Conservation (phyloP, 1,140 invertebrate genomes). For the Diploscapter pachys region DNA sequence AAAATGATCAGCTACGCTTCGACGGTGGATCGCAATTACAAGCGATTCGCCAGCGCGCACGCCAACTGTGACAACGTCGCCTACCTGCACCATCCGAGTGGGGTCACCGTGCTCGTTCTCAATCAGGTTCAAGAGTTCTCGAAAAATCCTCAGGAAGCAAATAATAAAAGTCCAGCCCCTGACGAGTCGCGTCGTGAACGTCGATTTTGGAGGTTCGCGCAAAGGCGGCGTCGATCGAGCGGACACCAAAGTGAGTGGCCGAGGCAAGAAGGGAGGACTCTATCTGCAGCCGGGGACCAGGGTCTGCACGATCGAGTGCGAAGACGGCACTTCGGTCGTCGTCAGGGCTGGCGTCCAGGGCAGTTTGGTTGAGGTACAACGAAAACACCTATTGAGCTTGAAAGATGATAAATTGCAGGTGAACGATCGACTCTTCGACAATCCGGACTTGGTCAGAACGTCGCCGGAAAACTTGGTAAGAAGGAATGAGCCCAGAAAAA, state of each 20-base stretch:
- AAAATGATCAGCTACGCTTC: constrained; percentile 12
- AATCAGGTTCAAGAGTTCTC: neutral
- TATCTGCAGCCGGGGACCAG: constrained; percentile 34
- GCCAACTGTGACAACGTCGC: constrained; percentile 20
- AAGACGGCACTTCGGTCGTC: constrained; percentile 26
- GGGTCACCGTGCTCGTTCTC: constrained; percentile 35
- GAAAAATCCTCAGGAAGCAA: neutral
- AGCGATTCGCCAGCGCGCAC: constrained; percentile 11
- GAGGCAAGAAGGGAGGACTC: constrained; percentile 30
- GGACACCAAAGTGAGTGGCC: constrained; percentile 32
- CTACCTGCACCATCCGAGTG: constrained; percentile 39
- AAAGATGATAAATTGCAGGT: neutral
- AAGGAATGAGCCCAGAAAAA: too few relatives aligned
- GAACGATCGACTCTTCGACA: neutral
- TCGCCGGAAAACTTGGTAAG: constrained; percentile 8
- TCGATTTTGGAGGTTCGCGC: constrained; percentile 29
- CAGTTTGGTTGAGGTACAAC: constrained; percentile 29
- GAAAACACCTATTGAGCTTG: neutral
- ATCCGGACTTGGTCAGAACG: constrained; percentile 24
- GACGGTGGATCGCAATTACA: constrained; percentile 32
- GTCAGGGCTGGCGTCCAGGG: constrained; percentile 33
- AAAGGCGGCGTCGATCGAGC: constrained; percentile 33
- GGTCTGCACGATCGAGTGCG: constrained; percentile 32
- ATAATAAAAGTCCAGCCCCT: constrained; percentile 9
- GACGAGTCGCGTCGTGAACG: constrained; percentile 20